These are phyloP conservation scores for Cenopis cana DNA, from an alignment of 2,888 invertebrate genomes.

Conservation along the genomic window DNA sequence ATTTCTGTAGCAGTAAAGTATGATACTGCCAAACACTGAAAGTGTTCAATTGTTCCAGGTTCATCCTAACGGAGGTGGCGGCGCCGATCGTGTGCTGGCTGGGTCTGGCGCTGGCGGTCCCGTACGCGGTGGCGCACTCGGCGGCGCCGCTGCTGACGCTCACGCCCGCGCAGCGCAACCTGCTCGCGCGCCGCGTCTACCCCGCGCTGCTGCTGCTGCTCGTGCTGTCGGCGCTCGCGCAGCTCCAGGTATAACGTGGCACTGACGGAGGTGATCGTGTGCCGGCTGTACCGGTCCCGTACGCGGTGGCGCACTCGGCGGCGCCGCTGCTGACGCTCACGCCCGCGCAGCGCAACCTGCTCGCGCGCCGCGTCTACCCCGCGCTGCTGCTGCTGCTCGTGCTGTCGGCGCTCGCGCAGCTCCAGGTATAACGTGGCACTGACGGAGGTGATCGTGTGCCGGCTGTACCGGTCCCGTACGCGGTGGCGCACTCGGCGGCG, in stretches of 20 bases:
- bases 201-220: constrained; percentile 92
- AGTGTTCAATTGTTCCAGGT: too few species aligned
- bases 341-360: constrained; percentile 88
- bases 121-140: constrained; percentile 95
- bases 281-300: constrained; percentile 96
- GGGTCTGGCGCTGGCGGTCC: constrained; percentile 95
- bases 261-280: too few species aligned
- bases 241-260: constrained; percentile 65
- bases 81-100: constrained; percentile 95
- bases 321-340: constrained; percentile 88
- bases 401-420: constrained; percentile 83
- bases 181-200: constrained; percentile 94
- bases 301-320: constrained; percentile 92
- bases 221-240: constrained; percentile 83
- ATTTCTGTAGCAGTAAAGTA: too few species aligned
- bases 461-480: constrained; percentile 97
- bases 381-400: constrained; percentile 90
- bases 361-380: constrained; percentile 95
- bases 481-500: constrained; percentile 91
- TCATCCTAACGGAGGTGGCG: constrained; percentile 94
- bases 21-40: too few species aligned
- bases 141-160: constrained; percentile 88
- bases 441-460: too few species aligned
- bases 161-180: constrained; percentile 88
- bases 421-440: constrained; percentile 59